Evolutionary conservation across 2,113 vertebrate species (phyloP), one percentile per base, ranked within the genome.

Genomic region (Tretioscincus oriximinensis): DNA sequence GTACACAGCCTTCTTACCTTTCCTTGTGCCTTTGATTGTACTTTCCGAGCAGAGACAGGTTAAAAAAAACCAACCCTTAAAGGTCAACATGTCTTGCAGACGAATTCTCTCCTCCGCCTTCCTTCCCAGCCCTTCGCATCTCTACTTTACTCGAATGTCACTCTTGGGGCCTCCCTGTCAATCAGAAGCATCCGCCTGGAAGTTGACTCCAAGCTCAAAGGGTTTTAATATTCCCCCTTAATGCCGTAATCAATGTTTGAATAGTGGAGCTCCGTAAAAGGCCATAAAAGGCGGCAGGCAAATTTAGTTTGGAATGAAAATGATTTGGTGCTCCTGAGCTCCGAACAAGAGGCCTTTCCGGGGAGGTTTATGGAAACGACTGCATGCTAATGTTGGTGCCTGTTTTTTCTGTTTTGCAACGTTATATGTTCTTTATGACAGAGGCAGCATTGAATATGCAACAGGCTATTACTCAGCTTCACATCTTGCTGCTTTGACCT

Each of bases 361-460:
- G 77, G 61, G 49, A 20, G 28, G 21, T 81, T 90, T 88, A 72
- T 85, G 81, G 86, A 31, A 82, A 77, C 78, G 67, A 76, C 83
- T 83, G 73, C 3, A 4, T 7, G 5, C 14, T 26, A 84, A 65
- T 67, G 12, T 9, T 86, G 85, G 79, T 72, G 68, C 73, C 81
- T 75, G 51, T 76, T n/a, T n/a, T n/a, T n/a, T n/a, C n/a, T n/a
- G n/a, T 87, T 88, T 78, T 73, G n/a, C 83, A 87, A 76, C 71
- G 71, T 81, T 82, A 73, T 64, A 76, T 54, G 71, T 81, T 73
- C 78, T 83, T 54, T 72, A 79, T 82, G 79, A 51, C 75, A 49
- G 61, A 87, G 70, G 90, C 58, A 28, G 73, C 77, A 0, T 0
- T 54, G 77, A 73, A 49, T 66, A 45, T 64, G 28, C 60, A 73